These are phyloP conservation scores for Formica aserva DNA, from an alignment of 2,888 invertebrate species.

Conservation along the genomic window DNA sequence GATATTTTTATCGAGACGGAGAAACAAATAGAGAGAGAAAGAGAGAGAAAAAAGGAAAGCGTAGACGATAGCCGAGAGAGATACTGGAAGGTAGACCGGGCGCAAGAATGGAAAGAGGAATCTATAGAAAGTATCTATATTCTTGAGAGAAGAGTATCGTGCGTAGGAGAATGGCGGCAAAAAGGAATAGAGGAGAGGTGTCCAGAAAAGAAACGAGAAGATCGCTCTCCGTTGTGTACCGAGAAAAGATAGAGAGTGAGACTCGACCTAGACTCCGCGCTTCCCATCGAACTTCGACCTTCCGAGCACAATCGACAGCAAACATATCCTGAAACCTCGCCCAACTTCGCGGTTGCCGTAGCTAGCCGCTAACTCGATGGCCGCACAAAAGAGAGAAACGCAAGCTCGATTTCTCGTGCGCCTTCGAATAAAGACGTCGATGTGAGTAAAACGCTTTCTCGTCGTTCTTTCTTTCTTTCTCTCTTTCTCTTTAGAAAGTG, in stretches of 20 bases:
- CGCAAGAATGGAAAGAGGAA: neutral
- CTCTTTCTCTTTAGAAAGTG: neutral
- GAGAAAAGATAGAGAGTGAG: slow-evolving; percentile 30
- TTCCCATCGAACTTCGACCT: slow-evolving; percentile 47
- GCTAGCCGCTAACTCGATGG: slow-evolving; percentile 34
- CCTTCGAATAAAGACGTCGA: slow-evolving; percentile 15
- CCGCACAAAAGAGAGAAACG: slow-evolving; percentile 58
- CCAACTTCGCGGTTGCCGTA: slow-evolving; percentile 46
- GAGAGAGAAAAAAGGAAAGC: neutral
- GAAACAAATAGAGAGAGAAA: slow-evolving; percentile 7
- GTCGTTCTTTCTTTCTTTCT: neutral
- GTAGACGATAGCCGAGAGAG: slow-evolving; percentile 19
- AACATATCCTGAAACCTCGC: slow-evolving; percentile 64
- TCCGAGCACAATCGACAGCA: slow-evolving; percentile 63
- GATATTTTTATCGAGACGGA: neutral
- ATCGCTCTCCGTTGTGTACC: slow-evolving; percentile 34
- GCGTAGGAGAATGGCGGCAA: neutral
- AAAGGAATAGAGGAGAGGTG: slow-evolving; percentile 6
- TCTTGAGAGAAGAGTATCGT: slow-evolving; percentile 40
- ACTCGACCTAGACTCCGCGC: slow-evolving; percentile 11
- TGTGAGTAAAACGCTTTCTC: slow-evolving; percentile 17
- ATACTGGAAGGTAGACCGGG: slow-evolving; percentile 3
- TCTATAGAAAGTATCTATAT: slow-evolving; percentile 38
- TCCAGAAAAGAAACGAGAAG: slow-evolving; percentile 54
- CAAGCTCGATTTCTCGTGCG: slow-evolving; percentile 64